Base-by-base conservation (phyloP, 2,797 vertebrate species). In the Lithobates pipiens region DNA sequence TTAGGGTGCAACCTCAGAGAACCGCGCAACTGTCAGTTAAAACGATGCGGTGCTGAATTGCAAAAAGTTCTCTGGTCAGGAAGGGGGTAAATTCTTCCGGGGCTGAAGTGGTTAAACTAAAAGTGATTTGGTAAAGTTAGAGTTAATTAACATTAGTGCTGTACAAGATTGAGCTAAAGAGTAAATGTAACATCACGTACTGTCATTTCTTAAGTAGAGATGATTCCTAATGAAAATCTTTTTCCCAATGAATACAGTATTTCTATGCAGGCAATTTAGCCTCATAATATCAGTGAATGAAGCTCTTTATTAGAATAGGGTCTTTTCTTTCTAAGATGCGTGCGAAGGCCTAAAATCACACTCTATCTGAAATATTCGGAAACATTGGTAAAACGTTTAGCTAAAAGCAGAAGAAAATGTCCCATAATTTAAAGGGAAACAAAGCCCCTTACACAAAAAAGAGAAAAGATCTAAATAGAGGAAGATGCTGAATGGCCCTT, bases 351-450 rank as follows among this genome's bases (percentile, higher is more conserved):
- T 29, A 54, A 80, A 69, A 76, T 72, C 13, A 69, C 15, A 57
- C 21, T 70, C 11, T 36, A 25, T 75, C 75, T 34, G 44, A 80
- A 69, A 85, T 46, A 76, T 80, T 67, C 46, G 16, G 25, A 36
- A 77, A 78, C 72, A 83, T 61, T 73, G 73, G 72, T 73, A 65
- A 78, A 72, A 29, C 39, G 63, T 86, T 71, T 77, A 71, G 36
- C 61, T 79, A 68, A 79, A 80, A 54, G 85, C 57, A 36, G 11
- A 69, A 61, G 61, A 80, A 87, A 87, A 83, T 75, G 42, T n/a
- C 23, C 5, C 57, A 36, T 79, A 61, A 83, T 83, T 74, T 75
- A 46, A 83, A 75, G 44, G 54, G 63, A 79, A 79, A 80, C 85
- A 83, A 87, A 83, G 54, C 21, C 54, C 5, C 5, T 7, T 21